Percentiles rank a stretch among this genome's conserved stretches.
Evolutionary conservation across 2,797 vertebrate genomes (phyloP).

Genomic region (Molossus molossus): DNA sequence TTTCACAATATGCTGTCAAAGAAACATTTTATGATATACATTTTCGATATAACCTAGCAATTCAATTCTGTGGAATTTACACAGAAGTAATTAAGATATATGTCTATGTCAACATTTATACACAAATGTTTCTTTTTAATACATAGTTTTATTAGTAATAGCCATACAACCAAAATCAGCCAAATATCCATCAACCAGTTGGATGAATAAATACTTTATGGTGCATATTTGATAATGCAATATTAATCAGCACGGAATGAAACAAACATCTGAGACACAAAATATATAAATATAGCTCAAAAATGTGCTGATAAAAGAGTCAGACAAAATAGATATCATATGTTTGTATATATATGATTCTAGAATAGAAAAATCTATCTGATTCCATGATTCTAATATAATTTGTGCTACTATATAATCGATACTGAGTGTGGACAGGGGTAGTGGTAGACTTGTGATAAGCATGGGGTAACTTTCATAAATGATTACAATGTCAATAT

Average conservation of each 20-base stretch:
- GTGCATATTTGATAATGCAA: background rate
- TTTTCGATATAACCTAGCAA: background rate
- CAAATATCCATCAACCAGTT: background rate
- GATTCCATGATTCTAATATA: background rate
- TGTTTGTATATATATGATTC: background rate
- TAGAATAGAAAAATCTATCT: background rate
- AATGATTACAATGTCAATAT: background rate
- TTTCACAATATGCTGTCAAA: background rate
- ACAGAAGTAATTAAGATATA: background rate
- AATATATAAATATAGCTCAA: background rate
- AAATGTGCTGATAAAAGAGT: background rate
- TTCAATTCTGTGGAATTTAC: background rate
- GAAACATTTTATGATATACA: background rate
- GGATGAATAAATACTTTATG: background rate
- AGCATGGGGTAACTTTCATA: background rate
- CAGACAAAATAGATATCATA: background rate
- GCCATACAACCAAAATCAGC: background rate
- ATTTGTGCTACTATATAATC: background rate
- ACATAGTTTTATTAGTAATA: background rate
- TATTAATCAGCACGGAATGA: background rate
- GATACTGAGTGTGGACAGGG: background rate
- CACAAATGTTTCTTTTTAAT: background rate
- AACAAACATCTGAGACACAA: background rate
- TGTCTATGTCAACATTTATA: background rate
- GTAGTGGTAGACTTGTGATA: background rate